Conservation (phyloP, 2,888 invertebrate species). For the Parelbella ahira region DNA sequence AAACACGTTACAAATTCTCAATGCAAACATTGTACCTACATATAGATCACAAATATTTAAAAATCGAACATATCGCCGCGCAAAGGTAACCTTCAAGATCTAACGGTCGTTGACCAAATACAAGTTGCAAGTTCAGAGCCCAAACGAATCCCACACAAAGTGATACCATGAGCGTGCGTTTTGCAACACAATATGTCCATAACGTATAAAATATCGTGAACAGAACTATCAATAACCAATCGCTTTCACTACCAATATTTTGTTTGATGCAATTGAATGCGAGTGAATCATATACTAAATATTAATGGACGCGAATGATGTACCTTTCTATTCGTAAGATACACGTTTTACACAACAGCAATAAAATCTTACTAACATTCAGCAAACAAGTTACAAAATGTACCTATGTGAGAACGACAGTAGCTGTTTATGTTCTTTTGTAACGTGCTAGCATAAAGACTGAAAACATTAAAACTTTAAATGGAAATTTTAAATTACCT, state of each 20-base stretch:
- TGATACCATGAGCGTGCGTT: background rate
- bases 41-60: too few relatives aligned
- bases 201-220: constrained; percentile 4
- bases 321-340: background rate
- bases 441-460: too few relatives aligned
- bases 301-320: background rate
- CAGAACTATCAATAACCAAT: background rate
- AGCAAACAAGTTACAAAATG: too few relatives aligned
- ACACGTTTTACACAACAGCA: background rate
- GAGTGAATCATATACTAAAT: constrained; percentile 3
- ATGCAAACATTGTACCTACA: too few relatives aligned
- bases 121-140: constrained; percentile 11
- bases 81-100: constrained; percentile 13
- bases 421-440: too few relatives aligned
- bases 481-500: too few relatives aligned
- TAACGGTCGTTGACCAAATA: constrained; percentile 17
- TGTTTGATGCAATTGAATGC: constrained; percentile 13
- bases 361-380: background rate
- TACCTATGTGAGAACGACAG: too few relatives aligned
- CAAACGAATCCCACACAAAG: constrained; percentile 15
- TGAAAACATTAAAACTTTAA: too few relatives aligned
- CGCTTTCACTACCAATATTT: constrained; percentile 15
- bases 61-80: background rate
- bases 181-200: constrained; percentile 5
- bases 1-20: too few relatives aligned